A percentile compares a stretch with the other conserved stretches of the same genome.
Evolutionary conservation across 1,140 invertebrate genomes (phyloP).

Genomic region (Brachionus manjavacas): DNA sequence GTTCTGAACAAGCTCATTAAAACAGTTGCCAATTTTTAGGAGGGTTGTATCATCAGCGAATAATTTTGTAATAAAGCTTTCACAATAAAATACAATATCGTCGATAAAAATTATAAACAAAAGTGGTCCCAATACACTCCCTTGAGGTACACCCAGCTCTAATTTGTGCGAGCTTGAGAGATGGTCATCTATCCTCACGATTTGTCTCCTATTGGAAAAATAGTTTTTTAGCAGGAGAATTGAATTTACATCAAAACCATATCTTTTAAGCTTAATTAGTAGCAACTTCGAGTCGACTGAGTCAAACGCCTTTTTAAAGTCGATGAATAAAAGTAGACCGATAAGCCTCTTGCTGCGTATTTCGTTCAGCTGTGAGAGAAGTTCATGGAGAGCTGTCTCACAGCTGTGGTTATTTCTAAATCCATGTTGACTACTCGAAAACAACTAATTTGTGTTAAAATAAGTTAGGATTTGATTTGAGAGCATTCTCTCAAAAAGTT

Average conservation of each 20-base stretch:
- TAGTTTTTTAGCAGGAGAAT: background rate
- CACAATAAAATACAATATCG: background rate
- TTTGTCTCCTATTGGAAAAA: background rate
- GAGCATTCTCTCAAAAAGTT: slow-evolving; percentile 29
- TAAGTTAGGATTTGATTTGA: background rate
- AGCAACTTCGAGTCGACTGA: background rate
- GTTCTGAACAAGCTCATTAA: background rate
- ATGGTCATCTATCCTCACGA: background rate
- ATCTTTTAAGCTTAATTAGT: background rate
- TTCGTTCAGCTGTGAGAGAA: background rate
- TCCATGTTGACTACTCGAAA: background rate
- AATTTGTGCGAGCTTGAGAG: background rate
- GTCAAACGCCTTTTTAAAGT: background rate
- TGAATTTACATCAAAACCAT: background rate
- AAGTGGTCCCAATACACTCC: background rate
- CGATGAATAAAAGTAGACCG: background rate
- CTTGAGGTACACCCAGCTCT: background rate
- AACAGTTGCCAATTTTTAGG: background rate
- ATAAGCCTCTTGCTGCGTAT: background rate
- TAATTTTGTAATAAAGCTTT: background rate
- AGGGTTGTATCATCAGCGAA: background rate
- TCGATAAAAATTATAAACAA: too few relatives aligned
- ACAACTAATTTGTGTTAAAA: background rate
- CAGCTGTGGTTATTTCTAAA: background rate
- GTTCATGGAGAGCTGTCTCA: background rate